These are phyloP conservation scores for Thryonomys swinderianus DNA, from an alignment of 2,113 vertebrate genomes.

Conservation along the genomic window DNA sequence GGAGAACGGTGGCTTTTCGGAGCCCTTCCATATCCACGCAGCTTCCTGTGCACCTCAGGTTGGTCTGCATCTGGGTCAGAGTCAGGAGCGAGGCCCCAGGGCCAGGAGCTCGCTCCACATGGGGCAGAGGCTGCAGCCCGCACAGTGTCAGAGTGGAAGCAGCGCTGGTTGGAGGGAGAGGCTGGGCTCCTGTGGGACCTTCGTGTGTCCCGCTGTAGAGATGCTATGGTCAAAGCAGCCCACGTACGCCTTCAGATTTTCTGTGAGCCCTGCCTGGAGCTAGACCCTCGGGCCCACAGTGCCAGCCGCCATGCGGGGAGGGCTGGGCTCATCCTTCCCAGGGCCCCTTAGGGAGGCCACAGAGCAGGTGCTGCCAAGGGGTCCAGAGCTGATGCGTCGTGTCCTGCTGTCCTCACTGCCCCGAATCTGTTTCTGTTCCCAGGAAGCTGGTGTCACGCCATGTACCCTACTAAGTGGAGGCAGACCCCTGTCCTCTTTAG, in stretches of 20 bases:
- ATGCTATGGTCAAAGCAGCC: background rate
- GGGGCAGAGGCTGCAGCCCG: background rate
- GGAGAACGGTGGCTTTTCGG: background rate
- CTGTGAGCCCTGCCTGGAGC: constrained; percentile 19
- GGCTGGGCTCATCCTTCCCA: no score
- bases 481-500: constrained; percentile 81
- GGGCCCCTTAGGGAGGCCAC: background rate
- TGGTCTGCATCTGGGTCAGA: background rate
- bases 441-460: constrained; percentile 79
- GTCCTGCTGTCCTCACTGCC: background rate
- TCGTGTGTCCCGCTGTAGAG: background rate
- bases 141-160: background rate
- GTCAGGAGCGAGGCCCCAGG: background rate
- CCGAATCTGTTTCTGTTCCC: constrained; percentile 48
- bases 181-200: background rate
- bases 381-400: no score
- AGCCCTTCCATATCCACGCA: background rate
- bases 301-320: background rate
- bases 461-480: constrained; percentile 81
- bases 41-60: no score
- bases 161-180: background rate
- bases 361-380: background rate
- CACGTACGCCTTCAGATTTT: constrained; percentile 46
- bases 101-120: background rate
- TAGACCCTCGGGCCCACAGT: background rate